Percentiles rank a stretch among this genome's conserved stretches.
phyloP scores from a whole-genome alignment of 2,797 vertebrate genomes.

The Hafferia zeledoni region DNA sequence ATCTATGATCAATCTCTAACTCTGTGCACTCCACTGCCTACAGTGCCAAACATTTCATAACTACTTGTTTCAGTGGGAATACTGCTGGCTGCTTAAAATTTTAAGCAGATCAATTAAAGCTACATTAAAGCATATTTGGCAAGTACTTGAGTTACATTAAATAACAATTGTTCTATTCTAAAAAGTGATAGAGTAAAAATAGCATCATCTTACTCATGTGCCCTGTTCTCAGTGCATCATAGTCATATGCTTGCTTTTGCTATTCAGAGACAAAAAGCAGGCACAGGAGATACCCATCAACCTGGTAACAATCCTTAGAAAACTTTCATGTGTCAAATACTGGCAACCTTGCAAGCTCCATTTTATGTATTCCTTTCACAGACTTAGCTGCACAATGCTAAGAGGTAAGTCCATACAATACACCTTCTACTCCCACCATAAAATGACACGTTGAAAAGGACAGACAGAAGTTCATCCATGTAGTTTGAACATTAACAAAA shows the following conservation, averaged over 20 bases:
- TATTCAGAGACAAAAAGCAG: slow-evolving; percentile 47
- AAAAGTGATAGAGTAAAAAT: slow-evolving; percentile 40
- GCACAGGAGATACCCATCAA: neutral
- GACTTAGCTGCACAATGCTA: neutral
- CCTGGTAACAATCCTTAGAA: neutral
- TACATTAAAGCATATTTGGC: slow-evolving; percentile 52
- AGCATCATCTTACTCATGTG: slow-evolving; percentile 62
- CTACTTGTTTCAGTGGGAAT: slow-evolving; percentile 36
- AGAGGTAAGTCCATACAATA: neutral
- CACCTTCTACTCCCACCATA: neutral
- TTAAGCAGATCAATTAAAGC: slow-evolving; percentile 51
- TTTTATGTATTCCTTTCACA: neutral
- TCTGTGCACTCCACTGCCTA: neutral
- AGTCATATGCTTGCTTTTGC: slow-evolving; percentile 53
- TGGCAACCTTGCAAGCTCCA: neutral
- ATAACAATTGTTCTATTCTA: slow-evolving; percentile 60
- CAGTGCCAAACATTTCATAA: slow-evolving; percentile 20
- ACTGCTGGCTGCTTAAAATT: slow-evolving; percentile 43
- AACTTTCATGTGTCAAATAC: slow-evolving; percentile 1
- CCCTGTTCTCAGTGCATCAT: slow-evolving; percentile 33
- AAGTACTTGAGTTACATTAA: slow-evolving; percentile 46
- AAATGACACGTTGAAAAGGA: neutral
- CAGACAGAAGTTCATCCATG: neutral
- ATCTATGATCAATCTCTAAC: neutral
- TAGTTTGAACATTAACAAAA: neutral